These are phyloP conservation scores for Lepidochrysops patricia DNA, from an alignment of 2,888 invertebrate species.

Conservation along the genomic window DNA sequence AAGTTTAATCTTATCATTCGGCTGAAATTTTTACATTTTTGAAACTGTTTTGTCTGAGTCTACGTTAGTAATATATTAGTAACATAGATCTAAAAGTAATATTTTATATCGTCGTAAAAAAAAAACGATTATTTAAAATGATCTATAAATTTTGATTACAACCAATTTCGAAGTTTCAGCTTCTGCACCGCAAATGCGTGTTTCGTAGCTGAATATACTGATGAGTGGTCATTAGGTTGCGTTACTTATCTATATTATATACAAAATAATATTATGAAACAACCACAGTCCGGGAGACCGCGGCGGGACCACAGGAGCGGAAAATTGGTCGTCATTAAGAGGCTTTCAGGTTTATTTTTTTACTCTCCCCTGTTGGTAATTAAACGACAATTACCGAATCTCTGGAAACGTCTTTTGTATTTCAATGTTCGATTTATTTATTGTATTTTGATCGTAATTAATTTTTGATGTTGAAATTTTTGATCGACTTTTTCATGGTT, in stretches of 20 bases:
- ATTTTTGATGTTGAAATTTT: background rate
- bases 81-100: no score
- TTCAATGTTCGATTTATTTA: constrained; percentile 13
- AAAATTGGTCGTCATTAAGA: constrained; percentile 38
- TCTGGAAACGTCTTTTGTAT: constrained; percentile 20
- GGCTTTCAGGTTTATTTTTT: constrained; percentile 49
- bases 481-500: no score
- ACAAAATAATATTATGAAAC: constrained; percentile 21
- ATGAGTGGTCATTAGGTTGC: background rate
- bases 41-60: background rate
- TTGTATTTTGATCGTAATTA: constrained; percentile 8
- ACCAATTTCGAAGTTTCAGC: background rate
- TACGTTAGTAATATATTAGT: no score
- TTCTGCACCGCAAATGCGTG: no score
- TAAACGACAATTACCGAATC: constrained; percentile 65
- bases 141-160: no score
- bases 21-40: no score
- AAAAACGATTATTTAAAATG: no score
- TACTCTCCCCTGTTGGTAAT: constrained; percentile 44
- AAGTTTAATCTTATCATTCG: background rate
- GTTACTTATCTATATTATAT: no score
- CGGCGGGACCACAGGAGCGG: constrained; percentile 30
- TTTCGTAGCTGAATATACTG: background rate
- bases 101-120: no score
- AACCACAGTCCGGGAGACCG: constrained; percentile 30